These are phyloP conservation scores for Trematomus bernacchii DNA, from an alignment of 2,797 vertebrate species.

Conservation along the genomic window DNA sequence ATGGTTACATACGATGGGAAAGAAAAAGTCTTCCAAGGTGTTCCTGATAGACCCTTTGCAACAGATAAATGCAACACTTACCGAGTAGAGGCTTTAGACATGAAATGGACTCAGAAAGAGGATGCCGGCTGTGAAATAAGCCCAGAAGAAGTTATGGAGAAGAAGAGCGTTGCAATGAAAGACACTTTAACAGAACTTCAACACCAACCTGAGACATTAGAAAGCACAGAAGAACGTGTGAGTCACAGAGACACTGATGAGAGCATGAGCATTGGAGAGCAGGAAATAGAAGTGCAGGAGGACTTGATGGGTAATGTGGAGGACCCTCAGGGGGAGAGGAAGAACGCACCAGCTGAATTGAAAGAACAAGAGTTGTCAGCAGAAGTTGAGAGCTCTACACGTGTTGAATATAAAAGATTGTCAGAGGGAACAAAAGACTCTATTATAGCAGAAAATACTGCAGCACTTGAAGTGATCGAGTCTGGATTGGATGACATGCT, in stretches of 20 bases:
- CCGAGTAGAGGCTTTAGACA: slow-evolving; percentile 15
- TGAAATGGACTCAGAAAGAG: slow-evolving; percentile 35
- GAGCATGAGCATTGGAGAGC: slow-evolving; percentile 51
- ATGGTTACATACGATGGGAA: slow-evolving; percentile 14
- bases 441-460: slow-evolving; percentile 42
- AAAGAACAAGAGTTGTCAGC: slow-evolving; percentile 66
- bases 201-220: slow-evolving; percentile 50
- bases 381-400: slow-evolving; percentile 63
- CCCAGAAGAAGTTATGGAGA: slow-evolving; percentile 17
- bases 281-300: slow-evolving; percentile 60
- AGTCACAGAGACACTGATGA: slow-evolving; percentile 63
- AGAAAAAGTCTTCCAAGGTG: slow-evolving; percentile 12
- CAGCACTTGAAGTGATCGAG: slow-evolving; percentile 49
- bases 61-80: slow-evolving; percentile 33
- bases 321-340: slow-evolving; percentile 51
- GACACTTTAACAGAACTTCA: slow-evolving; percentile 48
- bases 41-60: slow-evolving; percentile 20
- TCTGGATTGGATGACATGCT: slow-evolving; percentile 44
- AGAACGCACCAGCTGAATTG: slow-evolving; percentile 47
- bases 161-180: slow-evolving; percentile 33
- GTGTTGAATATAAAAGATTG: slow-evolving; percentile 60
- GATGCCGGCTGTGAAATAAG: slow-evolving; percentile 22
- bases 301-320: slow-evolving; percentile 62
- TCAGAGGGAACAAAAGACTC: slow-evolving; percentile 65
- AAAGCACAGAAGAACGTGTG: slow-evolving; percentile 52